Percentiles rank a stretch among this genome's conserved stretches.
Conservation (phyloP, 92 coral and sea anemone genomes). For the Epizoanthus scotinus region DNA sequence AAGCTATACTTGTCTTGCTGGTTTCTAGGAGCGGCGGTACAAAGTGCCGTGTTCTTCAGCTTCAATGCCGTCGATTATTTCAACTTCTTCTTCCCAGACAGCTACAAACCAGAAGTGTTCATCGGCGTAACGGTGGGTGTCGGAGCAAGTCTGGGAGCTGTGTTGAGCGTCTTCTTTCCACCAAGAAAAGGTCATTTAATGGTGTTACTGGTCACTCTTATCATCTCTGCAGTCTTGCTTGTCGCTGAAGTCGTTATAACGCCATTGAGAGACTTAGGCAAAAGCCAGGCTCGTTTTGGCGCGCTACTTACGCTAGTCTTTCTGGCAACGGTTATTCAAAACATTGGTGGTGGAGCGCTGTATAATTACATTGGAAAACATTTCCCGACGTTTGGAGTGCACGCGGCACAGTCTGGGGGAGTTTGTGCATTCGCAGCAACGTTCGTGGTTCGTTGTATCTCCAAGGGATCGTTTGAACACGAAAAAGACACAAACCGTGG, state of each 20-base stretch:
- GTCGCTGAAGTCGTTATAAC: conserved; percentile 72
- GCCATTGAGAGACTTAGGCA: conserved; percentile 51
- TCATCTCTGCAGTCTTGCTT: conserved; percentile 65
- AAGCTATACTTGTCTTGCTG: conserved; percentile 82
- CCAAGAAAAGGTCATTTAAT: conserved; percentile 59
- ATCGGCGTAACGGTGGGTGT: conserved; percentile 80
- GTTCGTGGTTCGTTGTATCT: conserved; percentile 81
- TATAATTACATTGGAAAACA: conserved; percentile 78
- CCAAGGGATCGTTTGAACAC: conserved; percentile 87
- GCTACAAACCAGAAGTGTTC: conserved; percentile 88
- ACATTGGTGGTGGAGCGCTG: conserved; percentile 85
- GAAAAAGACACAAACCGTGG: conserved; percentile 60
- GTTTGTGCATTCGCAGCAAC: conserved; percentile 89
- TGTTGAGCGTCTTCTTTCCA: conserved; percentile 69
- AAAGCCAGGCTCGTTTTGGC: conserved; percentile 70
- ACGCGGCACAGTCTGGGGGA: conserved; percentile 93
- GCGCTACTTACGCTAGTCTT: conserved; percentile 64
- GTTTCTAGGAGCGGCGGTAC: conserved; percentile 93
- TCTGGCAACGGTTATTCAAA: conserved; percentile 81
- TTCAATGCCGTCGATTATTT: conserved; percentile 88
- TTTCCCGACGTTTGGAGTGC: conserved; percentile 80
- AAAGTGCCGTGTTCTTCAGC: conserved; percentile 84
- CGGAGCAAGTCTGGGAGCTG: conserved; percentile 79
- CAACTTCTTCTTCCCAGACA: conserved; percentile 83
- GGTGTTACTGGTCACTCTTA: conserved; percentile 62